These are phyloP conservation scores for Ormyrus pomaceus DNA, from an alignment of 2,888 invertebrate species.

Conservation along the genomic window DNA sequence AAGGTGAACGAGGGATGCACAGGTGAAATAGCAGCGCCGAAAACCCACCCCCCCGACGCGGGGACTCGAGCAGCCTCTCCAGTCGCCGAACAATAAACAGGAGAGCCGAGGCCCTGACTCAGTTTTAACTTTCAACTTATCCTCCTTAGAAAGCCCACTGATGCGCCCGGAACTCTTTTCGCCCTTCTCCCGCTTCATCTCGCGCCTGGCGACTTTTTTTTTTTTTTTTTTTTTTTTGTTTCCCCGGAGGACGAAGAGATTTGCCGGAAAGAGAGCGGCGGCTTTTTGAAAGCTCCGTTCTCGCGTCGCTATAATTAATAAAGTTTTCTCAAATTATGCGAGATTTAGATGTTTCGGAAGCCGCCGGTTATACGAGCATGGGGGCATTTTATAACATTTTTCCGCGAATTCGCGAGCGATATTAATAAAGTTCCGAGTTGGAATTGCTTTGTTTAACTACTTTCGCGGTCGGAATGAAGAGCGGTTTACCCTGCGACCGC, in stretches of 20 bases:
- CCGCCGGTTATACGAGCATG: too few relatives aligned
- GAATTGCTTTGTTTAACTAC: too few relatives aligned
- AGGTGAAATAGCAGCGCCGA: neutral
- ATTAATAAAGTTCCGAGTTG: too few relatives aligned
- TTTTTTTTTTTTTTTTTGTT: slow-evolving; percentile 13
- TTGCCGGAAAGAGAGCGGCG: neutral
- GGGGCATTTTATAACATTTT: too few relatives aligned
- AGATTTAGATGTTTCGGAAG: too few relatives aligned
- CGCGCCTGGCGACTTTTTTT: neutral
- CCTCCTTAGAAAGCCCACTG: slow-evolving; percentile 35
- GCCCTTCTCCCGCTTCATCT: too few relatives aligned
- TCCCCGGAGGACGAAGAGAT: slow-evolving; percentile 34
- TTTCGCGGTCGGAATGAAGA: too few relatives aligned
- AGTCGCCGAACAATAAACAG: slow-evolving; percentile 8
- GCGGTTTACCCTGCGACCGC: too few relatives aligned
- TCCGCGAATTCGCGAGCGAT: too few relatives aligned
- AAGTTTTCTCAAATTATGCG: too few relatives aligned
- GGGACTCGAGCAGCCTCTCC: neutral
- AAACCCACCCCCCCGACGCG: slow-evolving; percentile 25
- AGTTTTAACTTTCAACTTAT: slow-evolving; percentile 48
- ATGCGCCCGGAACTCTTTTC: neutral
- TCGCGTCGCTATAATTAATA: too few relatives aligned
- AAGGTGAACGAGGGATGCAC: slow-evolving; percentile 22
- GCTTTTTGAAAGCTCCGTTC: too few relatives aligned
- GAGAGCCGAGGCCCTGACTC: slow-evolving; percentile 42